A percentile compares a stretch with the other conserved stretches of the same genome.
phyloP scores from a whole-genome alignment of 2,888 invertebrate species.

The Callinectes sapidus region DNA sequence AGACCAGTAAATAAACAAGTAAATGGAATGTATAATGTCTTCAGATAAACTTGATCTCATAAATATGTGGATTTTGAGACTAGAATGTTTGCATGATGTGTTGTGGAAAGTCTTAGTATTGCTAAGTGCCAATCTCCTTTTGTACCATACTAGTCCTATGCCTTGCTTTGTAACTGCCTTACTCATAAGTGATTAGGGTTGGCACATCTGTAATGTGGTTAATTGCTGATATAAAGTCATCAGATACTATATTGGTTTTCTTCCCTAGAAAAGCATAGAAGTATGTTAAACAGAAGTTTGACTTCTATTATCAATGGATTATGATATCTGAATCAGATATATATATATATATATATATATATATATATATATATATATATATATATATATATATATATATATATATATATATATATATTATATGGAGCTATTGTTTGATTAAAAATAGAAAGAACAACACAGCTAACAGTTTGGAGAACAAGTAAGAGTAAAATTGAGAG shows the following conservation, averaged over 20 bases:
- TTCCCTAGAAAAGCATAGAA: not conserved
- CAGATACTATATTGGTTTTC: not conserved
- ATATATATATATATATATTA: no score
- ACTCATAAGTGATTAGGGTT: constrained; percentile 45
- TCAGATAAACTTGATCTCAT: constrained; percentile 20
- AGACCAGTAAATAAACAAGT: constrained; percentile 31
- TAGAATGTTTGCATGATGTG: constrained; percentile 50
- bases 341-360: no score
- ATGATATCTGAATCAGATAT: no score
- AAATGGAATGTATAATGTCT: constrained; percentile 38
- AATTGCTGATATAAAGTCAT: constrained; percentile 11
- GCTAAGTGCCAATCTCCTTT: constrained; percentile 67
- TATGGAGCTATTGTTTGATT: no score
- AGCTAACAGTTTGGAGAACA: no score
- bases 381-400: no score
- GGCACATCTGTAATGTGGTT: constrained; percentile 26
- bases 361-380: no score
- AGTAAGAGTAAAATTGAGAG: no score
- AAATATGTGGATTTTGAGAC: not conserved
- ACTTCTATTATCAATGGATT: no score
- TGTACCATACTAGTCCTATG: constrained; percentile 64
- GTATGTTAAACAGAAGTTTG: not conserved
- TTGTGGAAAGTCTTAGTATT: constrained; percentile 52
- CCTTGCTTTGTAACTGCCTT: constrained; percentile 57
- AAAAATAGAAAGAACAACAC: no score